Evolutionary conservation across 1,140 invertebrate genomes (phyloP), one percentile per base, ranked within the genome.

Genomic region (Drosophila varians): DNA sequence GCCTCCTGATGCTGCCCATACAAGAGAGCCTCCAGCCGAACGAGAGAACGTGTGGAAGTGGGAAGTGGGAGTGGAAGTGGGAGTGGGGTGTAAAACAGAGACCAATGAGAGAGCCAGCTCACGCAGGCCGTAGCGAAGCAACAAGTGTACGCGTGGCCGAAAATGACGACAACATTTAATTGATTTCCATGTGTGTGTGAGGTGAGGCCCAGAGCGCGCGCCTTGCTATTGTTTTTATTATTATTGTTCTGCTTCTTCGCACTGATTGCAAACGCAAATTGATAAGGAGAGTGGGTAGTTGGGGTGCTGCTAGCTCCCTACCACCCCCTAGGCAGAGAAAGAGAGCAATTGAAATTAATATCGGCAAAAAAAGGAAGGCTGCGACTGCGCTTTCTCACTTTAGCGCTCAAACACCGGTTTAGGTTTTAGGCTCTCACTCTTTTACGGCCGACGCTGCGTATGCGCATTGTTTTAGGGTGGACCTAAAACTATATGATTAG

Each of bases 121-220:
- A 31, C 53, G 36, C 36, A 38, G 36, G 38, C 16, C 16, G 21
- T 19, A 19, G 9, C 28, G 28, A 9, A 75, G 61, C 71, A 79
- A 79, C 79, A 84, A 84, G 80, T 84, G 79, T 84, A 84, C 75
- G 80, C 79, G 79, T 84, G 80, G 80, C 80, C 49, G 66, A 31
- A 31, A 61, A 70, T 78, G 80, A 78, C 74, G 79, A 86, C 80
- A 83, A 83, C 79, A 80, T 84, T 84, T 86, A 84, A 84, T 84
- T 86, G 80, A 84, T 72, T 72, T 72, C 57, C 40, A 53, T 84
- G 71, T 86, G 42, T 83, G 56, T 66, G 80, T 86, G 61, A 86
- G 66, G n/a, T n/a, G n/a, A n/a, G n/a, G n/a, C n/a, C n/a, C 57
- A 47, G 47, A 72, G 66, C 62, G 64, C 58, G 64, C 71, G 58